A percentile compares a stretch with the other conserved stretches of the same genome.
phyloP scores from a whole-genome alignment of 2,113 vertebrate genomes.

The Petrocephalus zakoni region DNA sequence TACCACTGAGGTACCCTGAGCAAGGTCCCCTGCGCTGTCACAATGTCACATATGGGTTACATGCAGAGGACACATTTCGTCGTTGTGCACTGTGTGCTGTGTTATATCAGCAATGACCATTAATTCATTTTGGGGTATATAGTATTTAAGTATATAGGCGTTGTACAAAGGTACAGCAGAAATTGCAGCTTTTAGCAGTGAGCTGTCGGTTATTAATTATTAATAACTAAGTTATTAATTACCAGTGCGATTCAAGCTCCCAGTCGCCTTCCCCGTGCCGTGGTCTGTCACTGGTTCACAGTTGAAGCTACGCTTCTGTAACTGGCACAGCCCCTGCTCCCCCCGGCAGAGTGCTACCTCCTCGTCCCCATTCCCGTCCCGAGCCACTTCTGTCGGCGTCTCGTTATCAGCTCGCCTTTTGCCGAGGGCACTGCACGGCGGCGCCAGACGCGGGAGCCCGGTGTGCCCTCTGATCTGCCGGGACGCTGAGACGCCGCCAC shows the following conservation, averaged over 20 bases:
- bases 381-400: background rate
- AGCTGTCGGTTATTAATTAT: background rate
- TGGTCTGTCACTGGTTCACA: background rate
- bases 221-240: background rate
- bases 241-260: background rate
- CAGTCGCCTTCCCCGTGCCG: background rate
- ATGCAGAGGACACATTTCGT: too few species aligned
- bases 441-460: background rate
- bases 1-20: too few species aligned
- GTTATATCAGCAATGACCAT: too few species aligned
- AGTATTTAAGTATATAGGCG: background rate
- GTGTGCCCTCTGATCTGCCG: background rate
- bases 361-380: background rate
- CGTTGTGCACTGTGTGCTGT: too few species aligned
- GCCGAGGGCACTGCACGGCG: background rate
- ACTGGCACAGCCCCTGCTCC: background rate
- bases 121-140: too few species aligned
- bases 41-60: too few species aligned
- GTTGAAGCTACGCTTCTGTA: background rate
- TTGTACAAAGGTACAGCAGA: background rate
- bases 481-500: background rate
- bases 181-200: background rate
- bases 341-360: background rate
- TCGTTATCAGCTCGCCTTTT: background rate
- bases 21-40: too few species aligned